Conservation (phyloP, 1,140 invertebrate genomes). For the Battus philenor region DNA sequence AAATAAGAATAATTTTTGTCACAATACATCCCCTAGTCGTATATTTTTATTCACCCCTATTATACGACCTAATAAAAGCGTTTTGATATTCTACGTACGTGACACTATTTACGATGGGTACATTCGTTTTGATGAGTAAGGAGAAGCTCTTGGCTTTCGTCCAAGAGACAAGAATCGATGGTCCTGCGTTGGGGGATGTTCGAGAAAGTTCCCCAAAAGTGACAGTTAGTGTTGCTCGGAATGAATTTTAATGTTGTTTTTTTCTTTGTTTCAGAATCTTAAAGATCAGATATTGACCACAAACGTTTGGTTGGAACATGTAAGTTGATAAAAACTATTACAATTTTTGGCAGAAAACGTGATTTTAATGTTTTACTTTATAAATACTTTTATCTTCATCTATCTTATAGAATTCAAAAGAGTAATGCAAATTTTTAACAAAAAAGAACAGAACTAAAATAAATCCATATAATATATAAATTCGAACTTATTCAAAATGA, state of each 20-base stretch:
- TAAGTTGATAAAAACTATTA: too few species aligned
- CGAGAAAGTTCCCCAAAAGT: neutral
- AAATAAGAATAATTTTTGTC: neutral
- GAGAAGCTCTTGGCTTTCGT: constrained; percentile 23
- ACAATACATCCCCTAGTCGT: neutral
- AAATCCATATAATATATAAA: too few species aligned
- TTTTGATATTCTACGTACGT: constrained; percentile 17
- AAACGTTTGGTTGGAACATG: constrained; percentile 97
- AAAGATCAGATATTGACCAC: constrained; percentile 98
- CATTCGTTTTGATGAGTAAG: constrained; percentile 29
- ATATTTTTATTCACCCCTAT: constrained; percentile 12
- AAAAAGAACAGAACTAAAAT: constrained; percentile 5
- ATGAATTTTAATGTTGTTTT: constrained; percentile 2
- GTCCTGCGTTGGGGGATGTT: constrained; percentile 6
- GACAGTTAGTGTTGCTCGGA: neutral
- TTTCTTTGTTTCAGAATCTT: constrained; percentile 86
- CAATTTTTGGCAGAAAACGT: too few species aligned
- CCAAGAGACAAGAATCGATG: constrained; percentile 35
- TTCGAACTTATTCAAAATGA: too few species aligned
- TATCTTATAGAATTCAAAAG: neutral
- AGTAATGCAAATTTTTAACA: neutral
- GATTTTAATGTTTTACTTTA: too few species aligned
- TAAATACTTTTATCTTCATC: neutral
- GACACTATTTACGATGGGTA: constrained; percentile 17
- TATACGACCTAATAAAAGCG: constrained; percentile 15